Evolutionary conservation across 2,113 vertebrate species (phyloP), one percentile per base, ranked within the genome.

Genomic region (Nannobrachium achirus): DNA sequence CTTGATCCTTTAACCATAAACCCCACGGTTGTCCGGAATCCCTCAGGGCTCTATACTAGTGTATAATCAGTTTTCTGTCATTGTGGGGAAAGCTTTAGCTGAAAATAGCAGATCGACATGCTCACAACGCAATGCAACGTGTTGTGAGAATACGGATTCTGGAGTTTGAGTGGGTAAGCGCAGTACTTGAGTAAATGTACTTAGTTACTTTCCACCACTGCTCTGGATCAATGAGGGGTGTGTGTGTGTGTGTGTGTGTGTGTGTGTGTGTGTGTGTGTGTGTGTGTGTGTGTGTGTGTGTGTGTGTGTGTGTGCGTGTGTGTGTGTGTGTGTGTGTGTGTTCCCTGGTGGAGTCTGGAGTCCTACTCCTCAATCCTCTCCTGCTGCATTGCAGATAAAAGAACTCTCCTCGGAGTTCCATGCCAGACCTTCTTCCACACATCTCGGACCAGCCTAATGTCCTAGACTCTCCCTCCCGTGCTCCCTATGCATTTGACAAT

Each of bases 331-430:
- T 33, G 25, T 33, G 25, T 33, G 42, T 13, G 10, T 61, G 44
- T 75, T 4, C 61, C 38, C 70, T 83, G 78, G 74, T 73, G 82
- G 63, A 69, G 66, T 76, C 73, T 25, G 20, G 48, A 63, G 52
- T 63, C 50, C 53, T 68, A 69, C 62, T 60, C 78, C 73, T 42
- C 51, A 49, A 72, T 75, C 71, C 49, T 2, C 62, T 50, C 49
- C 71, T 89, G 84, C 85, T 91, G 88, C 88, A 91, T 75, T 89
- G 89, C 88, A 91, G 87, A 86, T 88, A 85, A 86, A 84, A 33
- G 6, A 33, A 80, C 75, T 38, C 63, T 56, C 64, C 10, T 62
- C 71, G 25, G 39, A 11, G 73, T 63, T 8, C 50, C 40, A 42
- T 62, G 48, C 61, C 57, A 71, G 60, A 61, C 49, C 76, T 25